Base-by-base conservation (phyloP, 2,797 vertebrate genomes). In the Labeo calbasu region DNA sequence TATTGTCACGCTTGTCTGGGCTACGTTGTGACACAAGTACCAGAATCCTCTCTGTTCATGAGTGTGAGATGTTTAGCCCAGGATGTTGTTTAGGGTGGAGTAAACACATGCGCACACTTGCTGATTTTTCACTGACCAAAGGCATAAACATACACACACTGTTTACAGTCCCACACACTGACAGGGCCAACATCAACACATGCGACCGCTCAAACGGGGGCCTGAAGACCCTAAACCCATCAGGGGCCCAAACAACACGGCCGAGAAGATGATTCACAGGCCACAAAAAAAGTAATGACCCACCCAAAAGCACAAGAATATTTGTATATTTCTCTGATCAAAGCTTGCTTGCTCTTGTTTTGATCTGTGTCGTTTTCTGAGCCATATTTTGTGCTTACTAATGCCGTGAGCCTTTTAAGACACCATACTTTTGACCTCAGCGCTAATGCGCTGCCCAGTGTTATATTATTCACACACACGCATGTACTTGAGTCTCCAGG, bases 291-390 rank as follows among this genome's bases (percentile, higher is more conserved):
- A 61, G 53, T 82, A 69, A 82, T 15, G 55, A 73, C 28, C 53
- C 36, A 53, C 9, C 81, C 48, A 72, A 82, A 81, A 48, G 32
- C 59, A 40, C 71, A 8, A 50, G 8, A 55, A 23, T 77, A 23
- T 84, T 72, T 87, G 77, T 86, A 68, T 85, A 77, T 81, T 48
- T 77, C 75, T 70, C n/a, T 85, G 80, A 78, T 85, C 63, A 87
- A 84, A 83, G 80, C 51, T 61, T 21, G n/a, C 36, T 25, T 7
- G 15, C 53, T 72, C n/a, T 63, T 13, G 15, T 82, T 88, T 55
- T 43, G 69, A 80, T 85, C 15, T 2, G 7, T 70, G 25, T 50
- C 32, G 10, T 73, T 82, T 63, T 81, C 28, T 25, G 14, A 55
- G 23, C 55, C 23, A 77, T 85, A 61, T 53, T 85, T 79, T 87